Percentiles rank a stretch among this genome's conserved stretches.
Evolutionary conservation across 2,888 invertebrate species (phyloP).

Genomic region (Callimorpha dominula): DNA sequence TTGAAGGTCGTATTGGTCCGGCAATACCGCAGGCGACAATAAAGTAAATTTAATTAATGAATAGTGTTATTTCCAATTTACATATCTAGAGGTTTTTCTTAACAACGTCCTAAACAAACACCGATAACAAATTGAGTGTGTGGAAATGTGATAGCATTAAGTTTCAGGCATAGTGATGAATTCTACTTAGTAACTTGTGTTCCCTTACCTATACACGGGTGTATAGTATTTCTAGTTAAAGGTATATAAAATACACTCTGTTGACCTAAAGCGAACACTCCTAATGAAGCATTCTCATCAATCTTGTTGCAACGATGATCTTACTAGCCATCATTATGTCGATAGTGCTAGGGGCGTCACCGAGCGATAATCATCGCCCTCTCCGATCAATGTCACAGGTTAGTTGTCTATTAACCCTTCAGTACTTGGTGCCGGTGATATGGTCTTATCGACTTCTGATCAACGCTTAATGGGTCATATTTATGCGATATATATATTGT

Average conservation of each 20-base stretch:
- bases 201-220: not conserved
- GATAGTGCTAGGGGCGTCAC: conserved; percentile 33
- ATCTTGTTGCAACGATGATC: conserved; percentile 41
- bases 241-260: not conserved
- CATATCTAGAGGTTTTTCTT: no score
- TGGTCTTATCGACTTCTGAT: conserved; percentile 43
- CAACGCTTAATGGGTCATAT: conserved; percentile 47
- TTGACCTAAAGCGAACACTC: conserved; percentile 2
- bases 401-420: conserved; percentile 55
- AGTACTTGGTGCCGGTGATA: conserved; percentile 38
- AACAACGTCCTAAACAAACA: no score
- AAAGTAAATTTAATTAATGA: no score
- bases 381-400: conserved; percentile 58
- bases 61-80: no score
- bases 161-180: no score
- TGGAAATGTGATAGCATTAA: not conserved
- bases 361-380: conserved; percentile 50
- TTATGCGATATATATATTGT: conserved; percentile 37
- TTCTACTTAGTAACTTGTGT: not conserved
- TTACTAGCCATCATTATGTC: conserved; percentile 35
- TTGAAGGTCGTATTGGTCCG: no score
- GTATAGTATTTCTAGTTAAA: not conserved
- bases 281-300: conserved; percentile 28
- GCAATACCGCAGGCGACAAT: no score
- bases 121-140: no score